Evolutionary conservation across 2,888 invertebrate species (phyloP), one percentile per base, ranked within the genome.

Genomic region (Liodrosophila aerea): DNA sequence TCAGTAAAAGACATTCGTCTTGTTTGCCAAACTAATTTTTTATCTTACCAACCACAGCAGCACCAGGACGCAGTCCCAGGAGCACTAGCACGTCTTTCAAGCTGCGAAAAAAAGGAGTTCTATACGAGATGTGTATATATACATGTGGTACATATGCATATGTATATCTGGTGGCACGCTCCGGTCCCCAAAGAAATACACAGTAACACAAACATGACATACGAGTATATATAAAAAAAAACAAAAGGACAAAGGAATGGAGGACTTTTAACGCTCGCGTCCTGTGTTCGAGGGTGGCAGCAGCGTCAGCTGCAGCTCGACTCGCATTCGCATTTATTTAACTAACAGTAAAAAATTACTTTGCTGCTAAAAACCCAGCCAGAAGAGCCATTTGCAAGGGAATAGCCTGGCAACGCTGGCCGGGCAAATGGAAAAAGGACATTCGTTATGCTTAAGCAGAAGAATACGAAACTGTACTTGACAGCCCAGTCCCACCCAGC

Each of bases 1-100:
- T 87, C 86, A 87, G 85, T 67, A 81, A 78, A 87, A 86, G 87
- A 83, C 86, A 88, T 87, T 87, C 85, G 85, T 88, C 87, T 87
- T 87, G 76, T 84, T 85, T 77, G 75, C 76, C 74, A 81, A 83
- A 78, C 76, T 78, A 75, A 76, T 82, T 86, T 84, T 86, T 85
- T 84, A 86, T 83, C 87, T 76, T 64, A 68, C 67, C 86, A 73
- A 64, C 59, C 58, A 45, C 76, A 76, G 62, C 39, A 67, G 66
- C 41, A 3, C 3, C 12, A 29, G 46, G 7, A 12, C 11, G 49
- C 4, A 30, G 43, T 12, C 11, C 12, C 1, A 39, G 41, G n/a
- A 29, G 12, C 4, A 51, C 62, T 46, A 47, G 62, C 82, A 64
- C 66, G 73, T 84, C 80, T 77, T 86, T 78, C 69, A 81, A 73